These are phyloP conservation scores for Brachyalestes nurse DNA, from an alignment of 2,797 vertebrate genomes.

Conservation along the genomic window DNA sequence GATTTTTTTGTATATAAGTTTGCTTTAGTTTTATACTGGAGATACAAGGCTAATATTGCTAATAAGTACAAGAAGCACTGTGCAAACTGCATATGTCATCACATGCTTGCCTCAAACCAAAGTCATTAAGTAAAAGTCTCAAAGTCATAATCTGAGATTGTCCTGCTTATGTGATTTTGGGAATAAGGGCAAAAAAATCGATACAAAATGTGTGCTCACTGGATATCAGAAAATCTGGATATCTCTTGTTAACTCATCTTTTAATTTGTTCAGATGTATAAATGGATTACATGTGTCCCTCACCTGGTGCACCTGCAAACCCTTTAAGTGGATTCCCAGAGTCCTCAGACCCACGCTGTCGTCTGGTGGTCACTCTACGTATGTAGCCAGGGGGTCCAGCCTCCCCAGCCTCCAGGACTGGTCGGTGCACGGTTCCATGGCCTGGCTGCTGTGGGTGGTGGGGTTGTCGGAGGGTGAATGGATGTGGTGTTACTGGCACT, in stretches of 20 bases:
- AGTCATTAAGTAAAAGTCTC: too few relatives aligned
- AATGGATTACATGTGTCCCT: not conserved
- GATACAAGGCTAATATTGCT: not conserved
- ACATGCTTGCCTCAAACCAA: too few relatives aligned
- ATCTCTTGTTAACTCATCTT: too few relatives aligned
- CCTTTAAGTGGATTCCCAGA: slow-evolving; percentile 74
- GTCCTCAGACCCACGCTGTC: slow-evolving; percentile 65
- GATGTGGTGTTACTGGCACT: slow-evolving; percentile 26
- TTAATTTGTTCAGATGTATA: not conserved
- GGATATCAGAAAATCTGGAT: not conserved
- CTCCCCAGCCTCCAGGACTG: slow-evolving; percentile 87
- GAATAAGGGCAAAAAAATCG: too few relatives aligned
- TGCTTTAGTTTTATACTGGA: not conserved
- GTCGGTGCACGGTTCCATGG: slow-evolving; percentile 41
- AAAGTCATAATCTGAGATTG: too few relatives aligned
- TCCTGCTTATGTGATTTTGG: not conserved
- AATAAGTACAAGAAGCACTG: too few relatives aligned
- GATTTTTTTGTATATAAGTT: too few relatives aligned
- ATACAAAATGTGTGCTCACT: too few relatives aligned
- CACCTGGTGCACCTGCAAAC: slow-evolving; percentile 91
- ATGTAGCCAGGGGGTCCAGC: slow-evolving; percentile 89
- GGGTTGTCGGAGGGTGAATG: slow-evolving; percentile 39
- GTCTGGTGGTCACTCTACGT: slow-evolving; percentile 71
- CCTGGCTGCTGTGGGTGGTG: slow-evolving; percentile 52
- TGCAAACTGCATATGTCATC: too few relatives aligned